Percentiles rank a stretch among this genome's conserved stretches.
These are phyloP conservation scores for Pimephales promelas DNA, from an alignment of 2,113 vertebrate genomes.

Conservation along the genomic window DNA sequence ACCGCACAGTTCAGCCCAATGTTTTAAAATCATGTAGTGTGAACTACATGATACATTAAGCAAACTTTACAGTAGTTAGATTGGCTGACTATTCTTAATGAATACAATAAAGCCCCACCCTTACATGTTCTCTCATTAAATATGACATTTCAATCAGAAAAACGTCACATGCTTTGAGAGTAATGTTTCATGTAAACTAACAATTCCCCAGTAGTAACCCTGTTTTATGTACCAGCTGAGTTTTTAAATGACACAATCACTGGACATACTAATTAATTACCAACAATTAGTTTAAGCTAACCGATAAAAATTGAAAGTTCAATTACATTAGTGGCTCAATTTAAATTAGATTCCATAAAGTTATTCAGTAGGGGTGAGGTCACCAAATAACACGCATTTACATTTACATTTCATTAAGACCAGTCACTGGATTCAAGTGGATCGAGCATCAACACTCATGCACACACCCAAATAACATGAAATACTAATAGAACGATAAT, in stretches of 20 bases:
- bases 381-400: neutral
- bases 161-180: neutral
- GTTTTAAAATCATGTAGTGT: too few species aligned
- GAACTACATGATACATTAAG: too few species aligned
- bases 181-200: neutral
- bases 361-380: slow-evolving; percentile 2
- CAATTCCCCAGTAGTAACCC: slow-evolving; percentile 39
- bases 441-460: neutral
- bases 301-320: slow-evolving; percentile 45
- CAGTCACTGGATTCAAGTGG: too few species aligned
- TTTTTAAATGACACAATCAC: slow-evolving; percentile 51
- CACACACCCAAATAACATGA: neutral
- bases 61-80: too few species aligned
- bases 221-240: slow-evolving; percentile 44
- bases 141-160: too few species aligned
- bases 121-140: too few species aligned
- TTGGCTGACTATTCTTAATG: too few species aligned
- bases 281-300: slow-evolving; percentile 56
- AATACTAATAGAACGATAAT: neutral
- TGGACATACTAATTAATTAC: slow-evolving; percentile 50
- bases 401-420: neutral
- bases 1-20: too few species aligned
- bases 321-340: slow-evolving; percentile 48
- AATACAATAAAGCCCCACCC: too few species aligned
- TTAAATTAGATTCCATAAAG: slow-evolving; percentile 44